Percentiles rank a stretch among this genome's conserved stretches.
phyloP scores from a whole-genome alignment of 2,113 vertebrate species.

The Apistogramma diplotaenia region DNA sequence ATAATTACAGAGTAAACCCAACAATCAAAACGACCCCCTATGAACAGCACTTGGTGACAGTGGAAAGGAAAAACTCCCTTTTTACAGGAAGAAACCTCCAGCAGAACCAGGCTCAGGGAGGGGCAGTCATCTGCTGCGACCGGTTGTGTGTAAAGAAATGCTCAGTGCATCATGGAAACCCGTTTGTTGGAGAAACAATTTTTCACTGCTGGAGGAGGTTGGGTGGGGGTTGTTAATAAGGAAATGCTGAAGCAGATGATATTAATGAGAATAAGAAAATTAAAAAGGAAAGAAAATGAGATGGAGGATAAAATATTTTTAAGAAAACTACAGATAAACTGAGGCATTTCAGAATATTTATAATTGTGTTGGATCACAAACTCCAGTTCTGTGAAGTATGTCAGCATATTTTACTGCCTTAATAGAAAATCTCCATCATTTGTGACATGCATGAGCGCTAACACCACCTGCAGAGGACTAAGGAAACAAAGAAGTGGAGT shows the following conservation, averaged over 20 bases:
- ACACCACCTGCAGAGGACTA: constrained; percentile 11
- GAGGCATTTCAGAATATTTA: neutral
- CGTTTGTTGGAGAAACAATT: too few species aligned
- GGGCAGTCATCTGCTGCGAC: too few species aligned
- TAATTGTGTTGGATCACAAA: constrained; percentile 11
- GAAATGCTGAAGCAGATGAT: neutral
- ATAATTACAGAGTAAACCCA: too few species aligned
- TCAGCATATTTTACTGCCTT: neutral
- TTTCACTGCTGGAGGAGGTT: too few species aligned
- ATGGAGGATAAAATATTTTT: neutral
- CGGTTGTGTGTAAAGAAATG: too few species aligned
- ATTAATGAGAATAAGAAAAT: neutral
- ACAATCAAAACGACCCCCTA: too few species aligned
- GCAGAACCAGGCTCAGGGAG: too few species aligned
- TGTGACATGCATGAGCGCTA: neutral
- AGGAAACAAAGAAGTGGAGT: neutral
- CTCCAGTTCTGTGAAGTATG: neutral
- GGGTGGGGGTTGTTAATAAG: too few species aligned
- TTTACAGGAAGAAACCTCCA: too few species aligned
- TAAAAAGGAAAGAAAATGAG: neutral
- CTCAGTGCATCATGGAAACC: too few species aligned
- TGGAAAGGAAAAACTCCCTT: too few species aligned
- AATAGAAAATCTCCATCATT: constrained; percentile 32
- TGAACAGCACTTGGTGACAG: too few species aligned
- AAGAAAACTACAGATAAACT: neutral